Conservation (phyloP, 1,140 invertebrate species). For the Drosophila fuyamai region DNA sequence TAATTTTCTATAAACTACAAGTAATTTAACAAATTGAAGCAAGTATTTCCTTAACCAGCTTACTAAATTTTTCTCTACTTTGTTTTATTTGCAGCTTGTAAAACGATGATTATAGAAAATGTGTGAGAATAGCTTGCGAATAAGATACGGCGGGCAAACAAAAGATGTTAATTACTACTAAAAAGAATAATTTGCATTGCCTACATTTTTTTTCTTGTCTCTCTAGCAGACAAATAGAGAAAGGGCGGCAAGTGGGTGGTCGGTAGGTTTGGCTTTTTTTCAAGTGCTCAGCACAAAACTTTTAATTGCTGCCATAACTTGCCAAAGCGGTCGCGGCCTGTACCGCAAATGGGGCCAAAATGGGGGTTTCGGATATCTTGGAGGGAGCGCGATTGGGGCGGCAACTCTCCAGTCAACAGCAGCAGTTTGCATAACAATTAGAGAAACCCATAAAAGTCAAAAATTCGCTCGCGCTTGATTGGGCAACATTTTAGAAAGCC, state of each 20-base stretch:
- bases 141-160: slow-evolving; percentile 22
- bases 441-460: slow-evolving; percentile 66
- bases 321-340: slow-evolving; percentile 51
- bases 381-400: neutral
- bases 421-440: slow-evolving; percentile 72
- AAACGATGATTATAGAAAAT: slow-evolving; percentile 22
- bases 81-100: neutral
- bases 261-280: slow-evolving; percentile 50
- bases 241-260: slow-evolving; percentile 6
- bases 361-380: slow-evolving; percentile 20
- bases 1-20: no score
- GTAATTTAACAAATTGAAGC: no score
- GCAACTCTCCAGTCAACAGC: slow-evolving; percentile 37
- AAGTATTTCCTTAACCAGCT: no score
- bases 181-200: slow-evolving; percentile 30
- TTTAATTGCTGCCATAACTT: slow-evolving; percentile 77
- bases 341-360: slow-evolving; percentile 50
- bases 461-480: slow-evolving; percentile 60
- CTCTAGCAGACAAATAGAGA: slow-evolving; percentile 16
- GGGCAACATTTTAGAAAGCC: slow-evolving; percentile 47
- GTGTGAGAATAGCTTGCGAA: slow-evolving; percentile 18
- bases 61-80: neutral
- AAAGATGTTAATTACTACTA: slow-evolving; percentile 41
- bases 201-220: slow-evolving; percentile 5
- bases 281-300: slow-evolving; percentile 59